phyloP scores from a whole-genome alignment of 1,140 invertebrate species.

The Trachymyrmex septentrionalis region DNA sequence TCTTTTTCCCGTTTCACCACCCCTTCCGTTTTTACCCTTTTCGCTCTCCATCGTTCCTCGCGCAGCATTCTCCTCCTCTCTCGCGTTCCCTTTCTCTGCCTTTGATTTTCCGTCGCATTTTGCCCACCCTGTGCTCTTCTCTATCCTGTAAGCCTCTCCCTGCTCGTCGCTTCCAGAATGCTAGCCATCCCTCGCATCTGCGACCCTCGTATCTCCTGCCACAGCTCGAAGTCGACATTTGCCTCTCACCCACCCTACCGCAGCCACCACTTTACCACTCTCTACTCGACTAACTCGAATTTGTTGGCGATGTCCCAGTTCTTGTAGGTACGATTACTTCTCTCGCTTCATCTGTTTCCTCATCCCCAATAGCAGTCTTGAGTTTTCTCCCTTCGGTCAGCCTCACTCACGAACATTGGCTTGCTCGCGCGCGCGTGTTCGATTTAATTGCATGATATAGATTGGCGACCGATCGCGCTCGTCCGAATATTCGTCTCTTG shows the following conservation, averaged over 20 bases:
- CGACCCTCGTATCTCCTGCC: conserved; percentile 60
- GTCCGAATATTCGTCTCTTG: conserved; percentile 13
- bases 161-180: conserved; percentile 28
- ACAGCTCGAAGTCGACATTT: conserved; percentile 78
- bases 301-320: conserved; percentile 85
- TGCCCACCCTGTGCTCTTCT: conserved; percentile 66
- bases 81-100: conserved; percentile 62
- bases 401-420: conserved; percentile 46
- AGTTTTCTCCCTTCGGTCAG: conserved; percentile 42
- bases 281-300: conserved; percentile 84
- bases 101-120: conserved; percentile 49
- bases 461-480: neutral
- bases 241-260: conserved; percentile 74
- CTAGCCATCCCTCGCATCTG: conserved; percentile 68
- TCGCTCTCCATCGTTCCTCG: conserved; percentile 36
- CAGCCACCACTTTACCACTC: conserved; percentile 83
- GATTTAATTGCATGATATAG: conserved; percentile 51
- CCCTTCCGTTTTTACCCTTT: conserved; percentile 55
- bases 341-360: conserved; percentile 63
- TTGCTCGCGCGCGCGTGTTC: conserved; percentile 15
- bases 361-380: conserved; percentile 61
- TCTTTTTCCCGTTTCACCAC: conserved; percentile 44
- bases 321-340: conserved; percentile 69
- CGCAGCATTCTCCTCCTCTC: conserved; percentile 34
- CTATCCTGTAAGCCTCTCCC: conserved; percentile 64